Base-by-base conservation (phyloP, 2,113 vertebrate genomes). In the Eurypyga helias region DNA sequence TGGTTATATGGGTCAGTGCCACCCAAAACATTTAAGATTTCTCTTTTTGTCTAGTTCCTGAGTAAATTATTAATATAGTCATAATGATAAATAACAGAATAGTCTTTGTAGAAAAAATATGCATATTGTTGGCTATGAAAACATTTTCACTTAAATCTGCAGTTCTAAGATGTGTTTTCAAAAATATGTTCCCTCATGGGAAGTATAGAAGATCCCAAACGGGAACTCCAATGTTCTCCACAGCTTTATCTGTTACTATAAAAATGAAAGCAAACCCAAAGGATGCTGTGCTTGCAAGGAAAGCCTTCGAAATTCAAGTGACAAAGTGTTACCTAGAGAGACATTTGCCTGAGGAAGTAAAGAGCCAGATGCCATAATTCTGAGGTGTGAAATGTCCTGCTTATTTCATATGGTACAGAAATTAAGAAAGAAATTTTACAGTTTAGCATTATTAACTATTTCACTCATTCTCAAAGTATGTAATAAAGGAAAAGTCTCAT, bases 321-420 rank as follows among this genome's bases (percentile, higher is more conserved):
- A 91, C 34, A 41, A 86, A 90, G n/a, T 76, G 62, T 54, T 93
- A 94, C 66, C 66, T 77, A 69, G 66, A 93, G 81, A 91, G 48
- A 73, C 16, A 72, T 76, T 87, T 97, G 9, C 73, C 48, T 62
- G 49, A 93, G n/a, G 49, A 94, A 51, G n/a, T 23, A 69, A 71
- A 85, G 21, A n/a, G 23, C 15, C 46, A 95, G 62, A 77, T 96
- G 66, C 34, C 49, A 52, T 69, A 77, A 49, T 66, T 95, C 72
- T 75, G 60, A 91, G 61, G 25, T 18, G 6, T 51, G 43, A 78
- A 91, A 71, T 66, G 14, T 78, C 57, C 6, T 1, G 12, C 70
- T 89, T 92, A 66, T 55, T 62, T 87, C 36, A 60, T 11, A 5
- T 33, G 67, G 83, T 60, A 17, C 72, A 81, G 64, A 89, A 89